phyloP scores from a whole-genome alignment of 2,797 vertebrate species.

The Micrastur ruficollis region DNA sequence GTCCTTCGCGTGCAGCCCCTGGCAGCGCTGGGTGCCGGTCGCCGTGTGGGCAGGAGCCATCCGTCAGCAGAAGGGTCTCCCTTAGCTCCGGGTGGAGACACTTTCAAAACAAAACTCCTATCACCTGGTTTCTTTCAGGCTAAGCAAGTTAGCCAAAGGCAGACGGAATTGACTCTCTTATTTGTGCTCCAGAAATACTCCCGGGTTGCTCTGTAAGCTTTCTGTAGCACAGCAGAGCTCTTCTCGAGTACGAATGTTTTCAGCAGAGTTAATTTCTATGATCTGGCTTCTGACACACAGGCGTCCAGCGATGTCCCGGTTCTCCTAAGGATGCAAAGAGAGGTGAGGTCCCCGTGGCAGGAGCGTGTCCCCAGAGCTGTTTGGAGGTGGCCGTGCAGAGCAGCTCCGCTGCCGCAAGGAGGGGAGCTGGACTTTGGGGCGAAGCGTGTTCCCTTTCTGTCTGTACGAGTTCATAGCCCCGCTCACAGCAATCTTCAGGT shows the following conservation, averaged over 20 bases:
- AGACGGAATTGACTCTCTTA: background rate
- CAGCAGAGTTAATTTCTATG: background rate
- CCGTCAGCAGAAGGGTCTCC: background rate
- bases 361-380: accelerated
- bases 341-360: background rate
- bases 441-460: accelerated
- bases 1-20: accelerated
- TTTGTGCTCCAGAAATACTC: background rate
- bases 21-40: background rate
- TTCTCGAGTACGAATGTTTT: background rate
- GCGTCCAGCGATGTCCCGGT: accelerated
- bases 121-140: background rate
- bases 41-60: background rate
- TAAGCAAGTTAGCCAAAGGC: background rate
- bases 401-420: accelerated
- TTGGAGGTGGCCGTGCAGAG: background rate
- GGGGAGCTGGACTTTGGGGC: background rate
- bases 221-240: background rate
- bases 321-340: background rate
- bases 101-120: background rate
- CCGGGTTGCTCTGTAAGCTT: background rate
- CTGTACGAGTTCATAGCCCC: accelerated
- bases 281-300: background rate
- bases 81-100: background rate
- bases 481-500: background rate